Base-by-base conservation (phyloP, 2,113 vertebrate species). In the Elgaria multicarinata region DNA sequence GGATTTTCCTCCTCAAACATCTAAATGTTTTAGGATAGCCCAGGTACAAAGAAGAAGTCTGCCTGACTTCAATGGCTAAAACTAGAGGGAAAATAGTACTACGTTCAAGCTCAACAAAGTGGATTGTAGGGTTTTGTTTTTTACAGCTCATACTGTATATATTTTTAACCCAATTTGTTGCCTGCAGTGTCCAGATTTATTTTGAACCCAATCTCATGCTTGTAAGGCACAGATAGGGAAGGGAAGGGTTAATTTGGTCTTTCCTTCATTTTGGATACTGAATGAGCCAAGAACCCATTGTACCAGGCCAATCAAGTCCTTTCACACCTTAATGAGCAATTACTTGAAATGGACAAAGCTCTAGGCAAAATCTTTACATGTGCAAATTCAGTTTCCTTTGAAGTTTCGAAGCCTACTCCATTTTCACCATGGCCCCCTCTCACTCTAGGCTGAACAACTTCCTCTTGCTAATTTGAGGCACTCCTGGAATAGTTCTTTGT, bases 251-350 rank as follows among this genome's bases (percentile, higher is more conserved):
- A 64, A 76, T 58, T 55, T 50, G 46, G 44, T 71, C 31, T 74
- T 55, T 36, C 50, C 69, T 55, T 58, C 67, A 72, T 74, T 85
- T 85, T 76, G 72, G 85, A 76, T 24, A 31, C 24, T 42, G 36
- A 64, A 76, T 77, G 72, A 44, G 18, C 31, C 75, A 77, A 46
- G 39, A 46, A 12, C 2, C 18, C 55, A 77, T 85, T 74, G 71
- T 85, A 46, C 9, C 36, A 62, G 74, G 62, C 36, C 67, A 85
- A 72, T 85, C 66, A 85, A 53, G 44, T 53, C 50, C 22, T 74
- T 74, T 85, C 50, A 53, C 69, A 85, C 71, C 50, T 85, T 85
- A 85, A 85, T 85, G 83, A 85, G 69, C 69, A 74, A 85, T 85
- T 85, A 85, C 50, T 74, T 36, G 72, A 22, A 64, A 64, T 55